phyloP scores from a whole-genome alignment of 2,888 invertebrate species.

The Cerastoderma edule region DNA sequence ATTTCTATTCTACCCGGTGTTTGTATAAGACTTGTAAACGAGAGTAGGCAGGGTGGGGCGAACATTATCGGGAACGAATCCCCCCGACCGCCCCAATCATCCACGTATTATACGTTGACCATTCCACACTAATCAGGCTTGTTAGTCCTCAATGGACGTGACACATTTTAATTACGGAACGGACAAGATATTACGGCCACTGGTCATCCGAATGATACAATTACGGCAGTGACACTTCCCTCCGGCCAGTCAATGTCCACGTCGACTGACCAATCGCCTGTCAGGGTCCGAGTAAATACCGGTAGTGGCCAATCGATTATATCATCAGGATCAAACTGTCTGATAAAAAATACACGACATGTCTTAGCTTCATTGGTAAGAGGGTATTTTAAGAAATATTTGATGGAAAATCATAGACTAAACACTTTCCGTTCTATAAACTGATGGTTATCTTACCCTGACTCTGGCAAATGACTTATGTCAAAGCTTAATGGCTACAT shows the following conservation, averaged over 20 bases:
- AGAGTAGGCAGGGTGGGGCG: conserved; percentile 21
- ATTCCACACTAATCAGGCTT: conserved; percentile 44
- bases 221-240: conserved; percentile 51
- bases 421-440: no score
- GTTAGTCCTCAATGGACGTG: conserved; percentile 44
- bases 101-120: conserved; percentile 39
- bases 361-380: no score
- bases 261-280: conserved; percentile 14
- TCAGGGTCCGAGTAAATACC: conserved; percentile 5
- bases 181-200: conserved; percentile 39
- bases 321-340: no score
- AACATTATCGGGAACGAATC: conserved; percentile 15
- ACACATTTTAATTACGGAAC: conserved; percentile 56
- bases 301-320: background rate
- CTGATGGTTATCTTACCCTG: no score
- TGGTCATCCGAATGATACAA: conserved; percentile 31
- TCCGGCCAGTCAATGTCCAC: conserved; percentile 22
- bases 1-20: conserved; percentile 1
- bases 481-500: no score
- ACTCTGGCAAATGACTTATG: no score
- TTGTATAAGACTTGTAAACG: conserved; percentile 17
- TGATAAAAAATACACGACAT: no score
- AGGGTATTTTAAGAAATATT: no score
- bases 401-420: no score
- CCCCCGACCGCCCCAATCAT: conserved; percentile 39